A percentile compares a stretch with the other conserved stretches of the same genome.
Evolutionary conservation across 2,888 invertebrate genomes (phyloP).

Genomic region (Patella ulyssiponensis): DNA sequence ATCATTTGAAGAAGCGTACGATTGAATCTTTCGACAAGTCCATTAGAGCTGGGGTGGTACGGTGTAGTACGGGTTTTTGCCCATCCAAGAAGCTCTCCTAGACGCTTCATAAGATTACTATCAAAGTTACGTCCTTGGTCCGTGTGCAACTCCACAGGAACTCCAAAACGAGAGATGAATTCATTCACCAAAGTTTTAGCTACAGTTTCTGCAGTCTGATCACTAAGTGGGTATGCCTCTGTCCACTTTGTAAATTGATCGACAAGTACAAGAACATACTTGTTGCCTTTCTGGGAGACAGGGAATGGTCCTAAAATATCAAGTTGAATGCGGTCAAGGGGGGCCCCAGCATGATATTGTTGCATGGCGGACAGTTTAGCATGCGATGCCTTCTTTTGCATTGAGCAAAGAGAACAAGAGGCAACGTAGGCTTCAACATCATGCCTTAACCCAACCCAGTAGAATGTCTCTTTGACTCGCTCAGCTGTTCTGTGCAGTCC

Average conservation of each 20-base stretch:
- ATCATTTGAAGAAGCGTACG: slow-evolving; percentile 32
- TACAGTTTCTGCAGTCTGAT: slow-evolving; percentile 31
- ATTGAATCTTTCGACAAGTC: slow-evolving; percentile 36
- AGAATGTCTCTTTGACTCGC: not conserved
- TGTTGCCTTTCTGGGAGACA: not conserved
- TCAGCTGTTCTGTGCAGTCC: not conserved
- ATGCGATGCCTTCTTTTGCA: not conserved
- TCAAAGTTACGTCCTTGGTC: slow-evolving; percentile 25
- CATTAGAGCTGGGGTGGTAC: slow-evolving; percentile 29
- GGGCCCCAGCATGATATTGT: not conserved
- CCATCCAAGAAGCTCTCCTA: slow-evolving; percentile 18
- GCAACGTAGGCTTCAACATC: not conserved
- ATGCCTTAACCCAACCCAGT: not conserved
- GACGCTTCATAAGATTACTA: slow-evolving; percentile 8
- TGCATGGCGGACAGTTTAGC: not conserved
- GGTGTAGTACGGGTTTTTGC: slow-evolving; percentile 24
- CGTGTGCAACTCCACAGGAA: slow-evolving; percentile 16
- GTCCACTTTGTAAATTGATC: slow-evolving; percentile 26
- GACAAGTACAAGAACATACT: not conserved
- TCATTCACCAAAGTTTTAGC: slow-evolving; percentile 28
- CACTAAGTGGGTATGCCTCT: slow-evolving; percentile 21
- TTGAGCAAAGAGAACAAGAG: not conserved
- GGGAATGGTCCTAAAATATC: not conserved
- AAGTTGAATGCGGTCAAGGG: not conserved
- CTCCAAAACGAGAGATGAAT: slow-evolving; percentile 30